Conservation (phyloP, 2,888 invertebrate species). For the Torymus auratus region DNA sequence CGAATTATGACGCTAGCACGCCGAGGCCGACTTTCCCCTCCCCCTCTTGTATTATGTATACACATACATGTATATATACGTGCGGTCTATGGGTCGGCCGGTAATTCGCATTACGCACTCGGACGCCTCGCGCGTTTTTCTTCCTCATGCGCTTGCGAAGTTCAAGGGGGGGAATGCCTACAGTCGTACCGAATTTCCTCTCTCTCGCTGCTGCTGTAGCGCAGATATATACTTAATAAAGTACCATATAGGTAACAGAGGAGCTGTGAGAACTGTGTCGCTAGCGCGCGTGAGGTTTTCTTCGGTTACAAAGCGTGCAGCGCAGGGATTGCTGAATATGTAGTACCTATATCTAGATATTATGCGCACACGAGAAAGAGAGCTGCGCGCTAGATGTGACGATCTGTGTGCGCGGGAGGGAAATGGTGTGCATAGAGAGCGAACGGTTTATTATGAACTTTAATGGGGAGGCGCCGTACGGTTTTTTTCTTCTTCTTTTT, state of each 20-base stretch:
- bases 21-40: conserved; percentile 29
- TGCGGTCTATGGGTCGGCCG: background rate
- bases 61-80: background rate
- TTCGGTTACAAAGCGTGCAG: background rate
- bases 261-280: conserved; percentile 15
- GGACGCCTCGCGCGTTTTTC: conserved; percentile 7
- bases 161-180: background rate
- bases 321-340: no score
- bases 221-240: no score
- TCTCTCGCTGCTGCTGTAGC: no score
- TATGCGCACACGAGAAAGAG: no score
- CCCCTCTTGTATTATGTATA: no score
- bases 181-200: background rate
- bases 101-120: background rate
- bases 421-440: background rate
- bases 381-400: no score
- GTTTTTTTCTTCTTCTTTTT: background rate
- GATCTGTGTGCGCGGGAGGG: no score
- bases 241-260: no score
- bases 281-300: background rate
- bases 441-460: conserved; percentile 9
- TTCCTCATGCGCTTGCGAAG: background rate
- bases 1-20: conserved; percentile 61
- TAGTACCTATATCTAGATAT: no score
- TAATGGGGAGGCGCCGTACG: conserved; percentile 17